Evolutionary conservation across 2,113 vertebrate species (phyloP), one percentile per base, ranked within the genome.

Genomic region (Circaetus cinerascens): DNA sequence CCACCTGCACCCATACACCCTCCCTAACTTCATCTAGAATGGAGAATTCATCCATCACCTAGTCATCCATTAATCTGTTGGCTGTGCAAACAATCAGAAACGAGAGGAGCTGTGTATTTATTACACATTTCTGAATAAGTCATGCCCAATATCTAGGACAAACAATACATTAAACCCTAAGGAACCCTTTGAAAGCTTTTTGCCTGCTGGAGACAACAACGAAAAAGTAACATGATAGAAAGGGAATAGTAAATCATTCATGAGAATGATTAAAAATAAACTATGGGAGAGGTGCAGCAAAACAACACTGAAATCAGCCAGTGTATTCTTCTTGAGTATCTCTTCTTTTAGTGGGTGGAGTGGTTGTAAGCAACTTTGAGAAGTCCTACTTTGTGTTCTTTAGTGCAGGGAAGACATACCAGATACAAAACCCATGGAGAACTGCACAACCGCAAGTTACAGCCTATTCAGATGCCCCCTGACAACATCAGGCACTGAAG

Each of bases 221-320:
- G 36, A 88, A 95, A 95, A 94, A 45, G 91, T 91, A 96, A 97
- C 73, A 64, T 63, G 83, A 97, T 88, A 95, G 79, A 95, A 96
- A 84, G 40, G 40, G 79, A 95, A 75, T 36, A 81, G 83, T 95
- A 95, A 97, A 95, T 96, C 88, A 95, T 96, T 96, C 76, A 96
- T 92, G 90, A 95, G 60, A 84, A 68, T 46, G 29, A 90, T 78
- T 90, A 81, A 86, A 86, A 94, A 81, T 66, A 88, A 85, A 82
- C 74, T 43, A 32, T 48, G 59, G 36, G 29, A 71, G 79, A 91
- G 51, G 40, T 75, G n/a, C 75, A 88, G 67, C 68, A 88, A 77
- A 94, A 90, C 67, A 88, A 57, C 67, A 55, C 19, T 74, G 60
- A 46, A 88, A 93, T 34, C 30, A 80, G n/a, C 4, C 55, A 30